phyloP scores from a whole-genome alignment of 1,140 invertebrate species.

The Heliconius melpomene region DNA sequence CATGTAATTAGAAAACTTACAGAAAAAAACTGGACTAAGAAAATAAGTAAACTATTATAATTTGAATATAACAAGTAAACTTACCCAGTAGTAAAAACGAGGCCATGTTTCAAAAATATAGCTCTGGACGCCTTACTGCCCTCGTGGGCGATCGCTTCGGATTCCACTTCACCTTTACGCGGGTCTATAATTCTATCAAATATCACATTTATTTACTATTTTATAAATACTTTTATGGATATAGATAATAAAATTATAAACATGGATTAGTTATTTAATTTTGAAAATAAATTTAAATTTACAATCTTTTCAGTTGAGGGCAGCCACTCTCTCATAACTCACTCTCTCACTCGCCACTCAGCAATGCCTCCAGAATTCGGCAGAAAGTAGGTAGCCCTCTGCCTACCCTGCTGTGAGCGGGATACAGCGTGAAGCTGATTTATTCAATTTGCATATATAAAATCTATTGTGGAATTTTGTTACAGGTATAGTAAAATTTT shows the following conservation, averaged over 20 bases:
- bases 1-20: neutral
- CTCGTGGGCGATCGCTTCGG: conserved; percentile 96
- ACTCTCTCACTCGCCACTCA: no score
- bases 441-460: neutral
- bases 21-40: neutral
- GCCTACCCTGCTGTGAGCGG: no score
- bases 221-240: no score
- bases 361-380: no score
- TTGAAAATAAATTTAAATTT: no score
- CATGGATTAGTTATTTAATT: no score
- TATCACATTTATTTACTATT: neutral
- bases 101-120: conserved; percentile 93
- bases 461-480: neutral
- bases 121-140: conserved; percentile 97
- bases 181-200: conserved; percentile 92
- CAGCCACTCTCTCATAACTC: no score
- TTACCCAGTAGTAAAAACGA: conserved; percentile 96
- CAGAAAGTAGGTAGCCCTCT: no score
- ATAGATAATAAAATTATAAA: no score
- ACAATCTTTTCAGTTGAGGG: no score
- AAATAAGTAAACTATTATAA: neutral
- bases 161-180: conserved; percentile 91
- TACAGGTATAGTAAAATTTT: neutral
- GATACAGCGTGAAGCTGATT: no score
- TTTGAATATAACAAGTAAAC: neutral